Base-by-base conservation (phyloP, 1,140 invertebrate species). In the Tribolium castaneum region DNA sequence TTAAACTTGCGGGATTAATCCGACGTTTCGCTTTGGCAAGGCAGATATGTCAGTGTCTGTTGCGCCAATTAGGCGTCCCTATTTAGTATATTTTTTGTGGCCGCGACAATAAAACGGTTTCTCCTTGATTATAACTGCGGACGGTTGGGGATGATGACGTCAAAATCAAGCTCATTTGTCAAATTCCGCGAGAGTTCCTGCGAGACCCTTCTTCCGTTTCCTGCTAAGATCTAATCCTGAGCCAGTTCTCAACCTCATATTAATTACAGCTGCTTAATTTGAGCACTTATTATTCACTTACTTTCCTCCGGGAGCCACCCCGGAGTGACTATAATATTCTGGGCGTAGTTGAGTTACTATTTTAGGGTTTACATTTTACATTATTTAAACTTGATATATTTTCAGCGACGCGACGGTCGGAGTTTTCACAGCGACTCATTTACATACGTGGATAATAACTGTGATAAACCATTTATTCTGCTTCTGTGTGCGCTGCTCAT, bases 231-330 rank as follows among this genome's bases (percentile, higher is more conserved):
- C 59, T 66, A 66, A 66, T 66, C 59, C 59, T 66, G 25, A 66
- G 30, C 59, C n/a, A 34, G 25, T 66, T 66, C 30, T 66, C 59
- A 66, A 66, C 59, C 59, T 14, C 59, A 66, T 66, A 66, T 66
- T 66, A 66, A 66, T 66, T 66, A 66, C 30, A 30, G 30, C 14
- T 66, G 59, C 59, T 66, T 66, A 66, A 66, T 66, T 66, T 66
- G 59, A 35, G 30, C 59, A 66, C 59, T 66, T 66, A 66, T 66
- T 66, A 66, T 66, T 66, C 59, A 66, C 59, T 66, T 66, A 66
- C 59, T 66, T 66, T 66, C 25, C 59, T 35, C 14, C 59, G 10
- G 10, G 59, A 66, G 59, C 22, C 6, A 22, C 30, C 59, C 59
- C n/a, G 30, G 12, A 35, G 59, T 66, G 25, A 35, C 59, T 66